Percentiles rank a stretch among this genome's conserved stretches.
phyloP scores from a whole-genome alignment of 2,888 invertebrate genomes.

The Galeopsomyia nigrocyanea region DNA sequence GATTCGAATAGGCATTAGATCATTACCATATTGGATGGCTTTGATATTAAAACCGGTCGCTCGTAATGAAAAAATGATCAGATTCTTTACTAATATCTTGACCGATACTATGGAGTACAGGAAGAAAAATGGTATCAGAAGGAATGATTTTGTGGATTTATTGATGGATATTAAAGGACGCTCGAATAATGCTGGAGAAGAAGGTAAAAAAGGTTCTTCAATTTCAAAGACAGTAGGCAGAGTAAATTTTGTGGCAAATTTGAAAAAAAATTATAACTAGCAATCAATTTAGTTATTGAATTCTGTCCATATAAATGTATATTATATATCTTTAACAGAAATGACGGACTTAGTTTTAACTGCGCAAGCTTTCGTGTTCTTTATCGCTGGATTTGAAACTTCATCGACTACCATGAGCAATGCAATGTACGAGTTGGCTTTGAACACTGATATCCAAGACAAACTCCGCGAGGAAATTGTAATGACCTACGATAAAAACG shows the following conservation, averaged over 20 bases:
- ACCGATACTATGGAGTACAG: constrained; percentile 60
- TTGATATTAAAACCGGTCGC: not conserved
- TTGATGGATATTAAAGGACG: constrained; percentile 59
- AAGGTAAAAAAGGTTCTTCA: constrained; percentile 8
- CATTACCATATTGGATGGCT: constrained; percentile 16
- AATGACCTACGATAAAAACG: constrained; percentile 53
- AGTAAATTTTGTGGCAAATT: no score
- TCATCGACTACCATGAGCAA: constrained; percentile 68
- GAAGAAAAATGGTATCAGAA: constrained; percentile 58
- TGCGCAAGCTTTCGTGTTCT: constrained; percentile 67
- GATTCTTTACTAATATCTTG: constrained; percentile 60
- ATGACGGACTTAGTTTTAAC: constrained; percentile 61
- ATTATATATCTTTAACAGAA: constrained; percentile 49
- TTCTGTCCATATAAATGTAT: no score
- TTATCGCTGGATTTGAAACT: constrained; percentile 69
- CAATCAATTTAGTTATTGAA: no score
- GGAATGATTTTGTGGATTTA: constrained; percentile 67
- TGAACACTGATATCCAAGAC: constrained; percentile 66
- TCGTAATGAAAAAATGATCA: constrained; percentile 49
- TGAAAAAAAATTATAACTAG: no score
- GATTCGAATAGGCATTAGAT: not conserved
- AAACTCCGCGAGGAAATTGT: constrained; percentile 64
- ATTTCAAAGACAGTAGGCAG: not conserved
- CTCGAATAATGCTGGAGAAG: constrained; percentile 29
- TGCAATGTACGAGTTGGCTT: constrained; percentile 66